phyloP scores from a whole-genome alignment of 2,113 vertebrate genomes.

The Entomyzon cyanotis region DNA sequence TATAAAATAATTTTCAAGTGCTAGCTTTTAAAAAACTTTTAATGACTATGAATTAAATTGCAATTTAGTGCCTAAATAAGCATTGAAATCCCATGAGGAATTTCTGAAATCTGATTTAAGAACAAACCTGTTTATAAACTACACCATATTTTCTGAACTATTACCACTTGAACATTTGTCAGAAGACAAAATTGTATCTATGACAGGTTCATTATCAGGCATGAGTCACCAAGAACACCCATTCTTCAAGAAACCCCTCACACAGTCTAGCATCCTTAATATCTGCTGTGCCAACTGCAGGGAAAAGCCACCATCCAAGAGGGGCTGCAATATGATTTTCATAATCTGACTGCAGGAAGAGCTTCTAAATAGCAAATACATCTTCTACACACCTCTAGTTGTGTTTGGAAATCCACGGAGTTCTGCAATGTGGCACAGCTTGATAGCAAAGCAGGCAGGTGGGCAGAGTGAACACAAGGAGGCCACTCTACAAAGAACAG shows the following conservation, averaged over 20 bases:
- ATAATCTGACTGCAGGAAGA: neutral
- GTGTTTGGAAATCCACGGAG: neutral
- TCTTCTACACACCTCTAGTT: neutral
- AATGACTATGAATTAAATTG: neutral
- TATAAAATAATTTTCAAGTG: neutral
- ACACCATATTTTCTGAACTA: neutral
- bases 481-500: accelerated
- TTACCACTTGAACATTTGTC: neutral
- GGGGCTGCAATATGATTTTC: neutral
- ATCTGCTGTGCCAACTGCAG: neutral
- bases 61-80: neutral
- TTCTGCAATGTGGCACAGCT: neutral
- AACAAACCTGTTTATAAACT: neutral
- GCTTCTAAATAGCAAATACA: neutral
- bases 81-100: neutral
- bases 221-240: neutral
- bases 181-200: neutral
- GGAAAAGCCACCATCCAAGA: neutral
- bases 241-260: neutral
- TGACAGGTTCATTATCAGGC: constrained; percentile 9
- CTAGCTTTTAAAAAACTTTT: neutral
- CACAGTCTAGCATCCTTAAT: neutral
- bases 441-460: neutral
- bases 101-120: neutral
- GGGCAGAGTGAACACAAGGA: neutral